Evolutionary conservation across 2,113 vertebrate species (phyloP).

Genomic region (Sigmodon hispidus): DNA sequence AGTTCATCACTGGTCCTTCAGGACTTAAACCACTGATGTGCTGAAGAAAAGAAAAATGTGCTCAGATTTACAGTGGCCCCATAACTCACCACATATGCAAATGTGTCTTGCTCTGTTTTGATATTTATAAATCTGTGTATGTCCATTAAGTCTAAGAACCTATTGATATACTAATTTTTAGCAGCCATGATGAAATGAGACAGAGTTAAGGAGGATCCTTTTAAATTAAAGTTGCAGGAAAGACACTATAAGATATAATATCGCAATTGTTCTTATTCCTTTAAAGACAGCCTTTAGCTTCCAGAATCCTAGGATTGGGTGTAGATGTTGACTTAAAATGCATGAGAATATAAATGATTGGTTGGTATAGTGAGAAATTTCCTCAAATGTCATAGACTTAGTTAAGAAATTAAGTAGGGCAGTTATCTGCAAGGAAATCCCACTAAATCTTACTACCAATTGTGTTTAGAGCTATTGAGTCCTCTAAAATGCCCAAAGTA

Average conservation of each 20-base stretch:
- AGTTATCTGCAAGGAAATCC: neutral
- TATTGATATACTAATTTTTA: neutral
- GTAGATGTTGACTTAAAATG: constrained; percentile 1
- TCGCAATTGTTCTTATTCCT: neutral
- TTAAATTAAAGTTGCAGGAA: neutral
- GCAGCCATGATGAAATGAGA: constrained; percentile 19
- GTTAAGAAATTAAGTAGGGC: constrained; percentile 42
- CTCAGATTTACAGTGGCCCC: neutral
- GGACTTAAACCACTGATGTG: neutral
- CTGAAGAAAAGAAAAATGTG: constrained; percentile 4
- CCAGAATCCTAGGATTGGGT: neutral
- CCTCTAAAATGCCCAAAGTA: neutral
- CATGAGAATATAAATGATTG: constrained; percentile 16
- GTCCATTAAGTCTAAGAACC: constrained; percentile 19
- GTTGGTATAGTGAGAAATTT: neutral
- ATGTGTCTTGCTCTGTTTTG: constrained; percentile 2
- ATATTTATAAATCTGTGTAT: neutral
- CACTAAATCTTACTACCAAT: neutral
- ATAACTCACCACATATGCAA: neutral
- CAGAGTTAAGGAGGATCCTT: neutral
- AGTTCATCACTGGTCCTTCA: neutral
- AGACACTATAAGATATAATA: neutral
- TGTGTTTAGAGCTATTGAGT: neutral
- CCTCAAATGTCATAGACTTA: constrained; percentile 25
- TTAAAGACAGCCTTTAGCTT: neutral